These are phyloP conservation scores for Condylostylus longicornis DNA, from an alignment of 1,140 invertebrate species.

Conservation along the genomic window DNA sequence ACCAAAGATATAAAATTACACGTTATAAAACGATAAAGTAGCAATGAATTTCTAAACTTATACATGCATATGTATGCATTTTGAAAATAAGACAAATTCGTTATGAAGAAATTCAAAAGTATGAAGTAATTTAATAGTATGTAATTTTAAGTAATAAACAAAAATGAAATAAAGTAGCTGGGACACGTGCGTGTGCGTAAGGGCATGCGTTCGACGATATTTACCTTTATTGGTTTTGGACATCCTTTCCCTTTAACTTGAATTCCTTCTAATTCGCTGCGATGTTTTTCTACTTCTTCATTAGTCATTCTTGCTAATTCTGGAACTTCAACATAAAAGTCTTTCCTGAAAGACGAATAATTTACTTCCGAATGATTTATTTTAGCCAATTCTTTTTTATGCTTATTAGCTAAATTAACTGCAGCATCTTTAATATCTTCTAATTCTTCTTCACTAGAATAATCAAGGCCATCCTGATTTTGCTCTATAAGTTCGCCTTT, in stretches of 20 bases:
- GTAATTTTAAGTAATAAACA: no score
- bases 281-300: conserved; percentile 75
- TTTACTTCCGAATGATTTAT: conserved; percentile 71
- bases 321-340: conserved; percentile 86
- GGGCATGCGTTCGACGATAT: no score
- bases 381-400: conserved; percentile 78
- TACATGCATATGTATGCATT: no score
- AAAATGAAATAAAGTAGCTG: no score
- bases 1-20: no score
- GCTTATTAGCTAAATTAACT: conserved; percentile 72
- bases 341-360: conserved; percentile 83
- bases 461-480: conserved; percentile 93
- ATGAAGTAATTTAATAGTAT: no score
- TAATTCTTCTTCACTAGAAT: conserved; percentile 91
- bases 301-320: conserved; percentile 75
- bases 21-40: no score
- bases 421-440: conserved; percentile 88
- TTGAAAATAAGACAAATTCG: no score
- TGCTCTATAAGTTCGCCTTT: conserved; percentile 91
- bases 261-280: conserved; percentile 71
- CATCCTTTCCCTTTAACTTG: conserved; percentile 74
- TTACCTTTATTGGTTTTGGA: conserved; percentile 77
- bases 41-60: no score
- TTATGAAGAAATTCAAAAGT: no score
- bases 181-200: no score